These are phyloP conservation scores for Patella ulyssiponensis DNA, from an alignment of 2,888 invertebrate genomes.

Conservation along the genomic window DNA sequence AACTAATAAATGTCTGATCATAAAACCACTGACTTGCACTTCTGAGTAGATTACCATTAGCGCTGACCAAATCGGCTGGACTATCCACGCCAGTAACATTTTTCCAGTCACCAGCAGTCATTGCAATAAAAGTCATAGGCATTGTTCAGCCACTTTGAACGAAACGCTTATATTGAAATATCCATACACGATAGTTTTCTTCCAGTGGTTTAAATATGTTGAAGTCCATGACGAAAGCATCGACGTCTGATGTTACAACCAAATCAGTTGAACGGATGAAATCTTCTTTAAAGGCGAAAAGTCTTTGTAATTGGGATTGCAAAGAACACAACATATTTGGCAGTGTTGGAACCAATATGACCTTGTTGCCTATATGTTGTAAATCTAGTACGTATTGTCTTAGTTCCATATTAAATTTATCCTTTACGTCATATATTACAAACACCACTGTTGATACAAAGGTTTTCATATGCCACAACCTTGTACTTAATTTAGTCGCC, in stretches of 20 bases:
- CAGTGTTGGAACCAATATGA: neutral
- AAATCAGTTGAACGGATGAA: neutral
- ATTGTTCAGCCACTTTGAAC: neutral
- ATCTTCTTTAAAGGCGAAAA: neutral
- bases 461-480: too few species aligned
- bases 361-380: neutral
- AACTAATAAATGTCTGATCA: conserved; percentile 4
- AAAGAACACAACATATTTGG: neutral
- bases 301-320: neutral
- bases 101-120: neutral
- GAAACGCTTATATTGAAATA: conserved; percentile 1
- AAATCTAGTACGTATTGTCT: neutral
- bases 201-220: neutral
- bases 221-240: neutral
- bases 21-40: neutral
- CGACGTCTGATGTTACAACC: neutral
- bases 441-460: too few species aligned
- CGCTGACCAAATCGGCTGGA: neutral
- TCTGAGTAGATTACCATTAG: neutral
- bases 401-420: neutral
- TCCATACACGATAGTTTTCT: neutral
- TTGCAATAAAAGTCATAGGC: neutral
- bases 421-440: too few species aligned
- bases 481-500: too few species aligned
- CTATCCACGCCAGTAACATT: neutral